Conservation (phyloP, 2,888 invertebrate species). For the Mesochorus sp. region DNA sequence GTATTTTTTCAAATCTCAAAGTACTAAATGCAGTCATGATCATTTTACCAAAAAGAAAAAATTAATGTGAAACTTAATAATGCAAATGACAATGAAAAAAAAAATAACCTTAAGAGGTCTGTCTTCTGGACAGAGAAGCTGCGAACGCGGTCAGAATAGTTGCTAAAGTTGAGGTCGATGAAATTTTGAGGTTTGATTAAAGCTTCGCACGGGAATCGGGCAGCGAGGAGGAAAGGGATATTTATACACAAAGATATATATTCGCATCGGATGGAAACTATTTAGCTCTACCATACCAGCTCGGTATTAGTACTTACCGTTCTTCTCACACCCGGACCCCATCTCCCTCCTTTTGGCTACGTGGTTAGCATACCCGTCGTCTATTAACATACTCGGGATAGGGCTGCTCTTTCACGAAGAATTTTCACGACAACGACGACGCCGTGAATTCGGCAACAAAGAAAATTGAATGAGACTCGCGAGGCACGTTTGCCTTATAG, state of each 20-base stretch:
- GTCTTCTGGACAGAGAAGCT: too few species aligned
- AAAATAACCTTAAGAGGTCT: too few species aligned
- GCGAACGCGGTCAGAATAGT: not conserved
- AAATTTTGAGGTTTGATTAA: slow-evolving; percentile 7
- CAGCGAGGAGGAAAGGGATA: not conserved
- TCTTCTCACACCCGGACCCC: not conserved
- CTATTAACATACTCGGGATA: slow-evolving; percentile 76
- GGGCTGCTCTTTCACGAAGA: slow-evolving; percentile 55
- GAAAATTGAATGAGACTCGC: slow-evolving; percentile 76
- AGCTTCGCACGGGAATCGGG: not conserved
- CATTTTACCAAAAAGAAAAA: too few species aligned
- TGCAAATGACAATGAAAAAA: too few species aligned
- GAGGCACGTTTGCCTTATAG: slow-evolving; percentile 50
- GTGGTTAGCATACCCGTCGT: slow-evolving; percentile 68
- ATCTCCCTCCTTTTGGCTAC: slow-evolving; percentile 53
- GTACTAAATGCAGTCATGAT: too few species aligned
- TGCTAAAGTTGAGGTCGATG: slow-evolving; percentile 1
- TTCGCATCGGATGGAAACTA: slow-evolving; percentile 52
- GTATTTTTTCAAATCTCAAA: too few species aligned
- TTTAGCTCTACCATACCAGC: slow-evolving; percentile 57
- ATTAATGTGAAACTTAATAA: too few species aligned
- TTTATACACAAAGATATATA: slow-evolving; percentile 6
- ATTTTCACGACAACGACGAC: slow-evolving; percentile 59
- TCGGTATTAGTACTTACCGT: slow-evolving; percentile 42
- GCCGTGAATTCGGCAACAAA: slow-evolving; percentile 75